Evolutionary conservation across 2,888 invertebrate species (phyloP), one percentile per base, ranked within the genome.

Genomic region (Cephus nigrinus): DNA sequence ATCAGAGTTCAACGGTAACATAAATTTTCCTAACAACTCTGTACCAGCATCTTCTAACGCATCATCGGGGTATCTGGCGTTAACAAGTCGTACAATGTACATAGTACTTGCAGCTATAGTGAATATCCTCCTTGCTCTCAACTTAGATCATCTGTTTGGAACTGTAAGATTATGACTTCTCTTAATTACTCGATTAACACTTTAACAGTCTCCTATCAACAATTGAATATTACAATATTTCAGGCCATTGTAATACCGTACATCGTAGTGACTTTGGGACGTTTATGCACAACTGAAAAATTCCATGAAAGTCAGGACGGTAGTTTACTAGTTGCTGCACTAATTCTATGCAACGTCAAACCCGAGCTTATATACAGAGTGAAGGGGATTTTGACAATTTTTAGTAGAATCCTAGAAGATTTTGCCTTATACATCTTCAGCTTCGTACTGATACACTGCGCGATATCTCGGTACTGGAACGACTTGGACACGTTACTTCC

Each of bases 401-500:
- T 82, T 11, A 81, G 68, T 68, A 77, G 78, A 74, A 78, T 88
- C 11, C 30, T 83, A 3, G 82, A 80, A 36, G 89, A 90, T 79
- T 85, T 89, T 74, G 84, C 88, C 35, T 76, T 90, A 31, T 90
- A 90, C 36, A 81, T 90, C 74, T 88, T 89, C 34, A 87, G 85
- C 77, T 90, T 89, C 76, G 84, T 86, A 15, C 32, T 88, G 3
- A 84, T 87, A 12, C 83, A 86, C 74, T 87, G 82, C 76, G 73
- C 81, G 55, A 68, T 80, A 34, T 76, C 78, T 31, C 80, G 76
- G 9, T 80, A 84, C 73, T 77, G 80, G 74, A 68, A 80, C 36
- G 78, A 84, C 75, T 74, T 80, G 23, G 82, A 79, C 40, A 75
- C 74, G 68, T 55, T 32, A 32, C 69, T 55, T 55, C 55, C 55